Conservation (phyloP, 2,797 vertebrate species). For the Neomorphus geoffroyi region DNA sequence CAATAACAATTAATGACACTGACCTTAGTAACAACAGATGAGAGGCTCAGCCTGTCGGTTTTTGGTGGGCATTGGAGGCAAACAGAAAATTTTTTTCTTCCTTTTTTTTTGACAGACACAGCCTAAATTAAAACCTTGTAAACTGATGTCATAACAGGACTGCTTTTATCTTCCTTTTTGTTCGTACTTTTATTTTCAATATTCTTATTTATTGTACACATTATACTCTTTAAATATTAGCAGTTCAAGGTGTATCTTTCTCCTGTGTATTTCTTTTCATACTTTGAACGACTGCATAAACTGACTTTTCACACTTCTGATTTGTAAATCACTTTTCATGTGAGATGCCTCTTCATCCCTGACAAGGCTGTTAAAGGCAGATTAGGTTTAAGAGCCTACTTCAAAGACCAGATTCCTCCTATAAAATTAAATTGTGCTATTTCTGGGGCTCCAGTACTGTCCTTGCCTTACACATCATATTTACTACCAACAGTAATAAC, state of each 20-base stretch:
- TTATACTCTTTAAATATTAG: not conserved
- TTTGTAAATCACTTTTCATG: not conserved
- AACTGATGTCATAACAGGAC: not conserved
- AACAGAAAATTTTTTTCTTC: not conserved
- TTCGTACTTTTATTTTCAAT: not conserved
- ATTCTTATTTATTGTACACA: not conserved
- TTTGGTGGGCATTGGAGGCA: not conserved
- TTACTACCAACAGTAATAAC: not conserved
- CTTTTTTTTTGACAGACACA: not conserved
- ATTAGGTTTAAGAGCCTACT: not conserved
- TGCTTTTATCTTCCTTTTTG: not conserved
- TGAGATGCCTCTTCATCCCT: not conserved
- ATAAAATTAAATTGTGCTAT: not conserved
- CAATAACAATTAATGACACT: not conserved
- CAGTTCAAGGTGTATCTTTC: not conserved
- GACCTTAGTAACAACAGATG: not conserved
- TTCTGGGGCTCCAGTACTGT: not conserved
- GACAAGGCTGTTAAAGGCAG: not conserved
- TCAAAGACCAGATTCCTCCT: not conserved
- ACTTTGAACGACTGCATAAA: not conserved
- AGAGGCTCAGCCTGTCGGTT: not conserved
- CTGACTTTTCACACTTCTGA: not conserved
- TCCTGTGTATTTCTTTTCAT: not conserved
- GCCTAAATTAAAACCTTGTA: not conserved
- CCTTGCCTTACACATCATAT: not conserved